Base-by-base conservation (phyloP, 2,888 invertebrate genomes). In the Leptarthrus brevirostris region DNA sequence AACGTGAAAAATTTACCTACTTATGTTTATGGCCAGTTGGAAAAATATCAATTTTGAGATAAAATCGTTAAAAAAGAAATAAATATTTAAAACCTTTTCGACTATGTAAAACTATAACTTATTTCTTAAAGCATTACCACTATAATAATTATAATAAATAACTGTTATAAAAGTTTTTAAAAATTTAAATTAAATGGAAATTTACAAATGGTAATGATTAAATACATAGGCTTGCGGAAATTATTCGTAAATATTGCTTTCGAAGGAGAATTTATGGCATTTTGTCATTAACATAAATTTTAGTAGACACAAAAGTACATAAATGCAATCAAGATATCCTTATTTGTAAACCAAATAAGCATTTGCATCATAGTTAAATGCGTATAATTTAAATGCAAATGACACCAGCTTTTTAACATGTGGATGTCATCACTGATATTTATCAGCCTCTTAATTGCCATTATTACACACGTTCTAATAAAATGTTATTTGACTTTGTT, bases 321-420 rank as follows among this genome's bases (percentile, higher is more conserved):
- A 56, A 56, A 30, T 56, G 56, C 56, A 56, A 30, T 24, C 18
- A 24, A 56, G 58, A 58, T 58, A 36, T 36, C 58, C 58, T 58
- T 58, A 58, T 58, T 58, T 58, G 58, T 58, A 26, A 58, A 58
- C 36, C 36, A 58, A 58, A 58, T 58, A 36, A 58, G 36, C 36
- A 58, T 58, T 36, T 36, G 36, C 58, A 58, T 34, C 36, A 26
- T 20, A 18, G 20, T 16, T 20, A 58, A 58, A 58, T 34, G 36
- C 22, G 24, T 36, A 36, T 26, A 58, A 58, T 58, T 58, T 20
- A 36, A 58, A 58, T 58, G 58, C 58, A 58, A 58, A 58, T 58
- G 34, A 20, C 20, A 36, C 10, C 58, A 34, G 20, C 58, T 36
- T 58, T 58, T 36, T 26, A 16, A 12, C 20, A 18, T n/a, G 18